Base-by-base conservation (phyloP, 2,797 vertebrate species). In the Cuniculus paca region DNA sequence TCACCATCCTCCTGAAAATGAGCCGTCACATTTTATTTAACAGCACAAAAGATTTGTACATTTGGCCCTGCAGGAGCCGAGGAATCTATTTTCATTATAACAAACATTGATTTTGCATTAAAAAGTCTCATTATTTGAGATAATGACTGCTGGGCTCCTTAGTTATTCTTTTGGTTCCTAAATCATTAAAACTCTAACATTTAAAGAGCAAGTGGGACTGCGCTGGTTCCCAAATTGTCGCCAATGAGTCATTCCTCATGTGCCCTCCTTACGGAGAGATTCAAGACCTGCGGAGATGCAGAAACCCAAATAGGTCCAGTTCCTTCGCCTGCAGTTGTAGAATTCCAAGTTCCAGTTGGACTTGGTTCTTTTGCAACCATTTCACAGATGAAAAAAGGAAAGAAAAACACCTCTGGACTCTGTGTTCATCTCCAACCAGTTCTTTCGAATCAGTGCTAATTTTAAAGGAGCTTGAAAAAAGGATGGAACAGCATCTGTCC, bases 61-160 rank as follows among this genome's bases (percentile, higher is more conserved):
- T 97, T 97, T 98, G 98, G 97, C 98, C 98, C 98, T 98, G 98
- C 97, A 98, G 98, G 98, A 98, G 98, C 97, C 88, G 96, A 97
- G 96, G 98, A 98, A 99, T 99, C 98, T 98, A 98, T 99, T 99
- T 99, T 98, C 98, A 98, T 99, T 99, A 98, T 98, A 98, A 98
- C 98, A 98, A 98, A 98, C 97, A 99, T 98, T 98, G 98, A 99
- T 99, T 99, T 99, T 99, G 98, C 98, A 98, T 98, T 99, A 98
- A 98, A 98, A 99, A 98, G 98, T 98, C 98, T 99, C 98, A 99
- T 99, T 99, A 98, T 98, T 98, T 98, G 98, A 98, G 98, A 98
- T 99, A 99, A 99, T 98, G 98, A 98, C 98, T 98, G 98, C 95
- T 98, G 97, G 97, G 96, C 98, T 98, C 97, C 98, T 98, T 98